A percentile compares a stretch with the other conserved stretches of the same genome.
These are phyloP conservation scores for Cisticola juncidis DNA, from an alignment of 2,113 vertebrate species.

Conservation along the genomic window DNA sequence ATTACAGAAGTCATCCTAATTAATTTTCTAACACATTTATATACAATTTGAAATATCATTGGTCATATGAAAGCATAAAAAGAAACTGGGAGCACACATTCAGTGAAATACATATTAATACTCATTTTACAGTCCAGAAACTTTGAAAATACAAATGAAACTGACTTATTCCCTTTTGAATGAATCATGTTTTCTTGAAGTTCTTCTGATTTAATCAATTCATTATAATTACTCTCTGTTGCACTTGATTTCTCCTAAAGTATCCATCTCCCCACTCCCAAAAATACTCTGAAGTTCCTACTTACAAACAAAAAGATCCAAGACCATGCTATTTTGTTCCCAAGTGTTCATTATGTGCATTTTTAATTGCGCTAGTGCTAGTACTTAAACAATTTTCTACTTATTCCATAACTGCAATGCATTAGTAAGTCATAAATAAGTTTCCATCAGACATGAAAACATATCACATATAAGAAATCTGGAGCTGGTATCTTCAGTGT, in stretches of 20 bases:
- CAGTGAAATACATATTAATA: neutral
- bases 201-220: neutral
- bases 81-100: neutral
- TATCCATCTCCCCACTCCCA: neutral
- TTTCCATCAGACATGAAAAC: neutral
- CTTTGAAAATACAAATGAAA: neutral
- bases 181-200: neutral
- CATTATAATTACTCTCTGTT: neutral
- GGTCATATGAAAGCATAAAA: neutral
- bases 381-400: neutral
- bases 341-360: neutral
- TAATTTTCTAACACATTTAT: conserved; percentile 24
- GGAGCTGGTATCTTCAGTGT: neutral
- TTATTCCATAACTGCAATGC: neutral
- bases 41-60: neutral
- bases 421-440: neutral
- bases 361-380: neutral
- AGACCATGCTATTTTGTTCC: neutral
- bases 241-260: neutral
- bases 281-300: neutral
- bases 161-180: neutral
- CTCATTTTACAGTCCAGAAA: neutral
- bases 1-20: neutral
- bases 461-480: neutral
- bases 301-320: neutral